Percentiles rank a stretch among this genome's conserved stretches.
Conservation (phyloP, 2,888 invertebrate genomes). For the Sarcophaga carnaria region DNA sequence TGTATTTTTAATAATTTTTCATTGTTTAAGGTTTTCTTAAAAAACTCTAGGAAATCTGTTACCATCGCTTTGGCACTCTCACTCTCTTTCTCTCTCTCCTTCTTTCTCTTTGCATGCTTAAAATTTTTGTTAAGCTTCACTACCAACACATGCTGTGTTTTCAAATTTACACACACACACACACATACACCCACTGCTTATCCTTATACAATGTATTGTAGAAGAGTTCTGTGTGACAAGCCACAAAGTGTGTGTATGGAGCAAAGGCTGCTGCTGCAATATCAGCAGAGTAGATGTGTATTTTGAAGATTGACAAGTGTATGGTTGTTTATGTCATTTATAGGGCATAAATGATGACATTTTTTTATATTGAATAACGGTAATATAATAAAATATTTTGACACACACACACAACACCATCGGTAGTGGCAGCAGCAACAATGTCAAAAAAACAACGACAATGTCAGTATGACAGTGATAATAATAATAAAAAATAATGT, state of each 20-base stretch:
- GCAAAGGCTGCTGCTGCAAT: background rate
- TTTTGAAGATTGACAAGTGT: constrained; percentile 42
- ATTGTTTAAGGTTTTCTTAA: constrained; percentile 47
- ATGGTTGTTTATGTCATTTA: constrained; percentile 57
- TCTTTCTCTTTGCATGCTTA: background rate
- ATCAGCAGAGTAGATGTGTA: background rate
- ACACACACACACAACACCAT: constrained; percentile 13
- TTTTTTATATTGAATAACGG: constrained; percentile 48
- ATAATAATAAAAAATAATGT: constrained; percentile 27
- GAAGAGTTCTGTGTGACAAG: constrained; percentile 15
- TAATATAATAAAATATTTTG: constrained; percentile 60
- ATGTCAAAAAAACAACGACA: constrained; percentile 4
- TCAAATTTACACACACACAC: background rate
- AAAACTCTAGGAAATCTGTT: constrained; percentile 28
- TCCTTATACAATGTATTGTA: constrained; percentile 10
- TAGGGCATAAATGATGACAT: constrained; percentile 53
- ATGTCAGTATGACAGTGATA: constrained; percentile 21
- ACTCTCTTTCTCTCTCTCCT: background rate
- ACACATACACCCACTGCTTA: constrained; percentile 2
- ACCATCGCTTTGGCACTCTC: background rate
- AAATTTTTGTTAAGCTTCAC: background rate
- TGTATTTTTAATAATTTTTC: constrained; percentile 31
- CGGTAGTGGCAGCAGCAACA: constrained; percentile 11
- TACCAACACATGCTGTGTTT: constrained; percentile 38
- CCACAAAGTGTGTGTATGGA: background rate